These are phyloP conservation scores for Microcebus murinus DNA, from an alignment of 2,113 vertebrate genomes.

Conservation along the genomic window DNA sequence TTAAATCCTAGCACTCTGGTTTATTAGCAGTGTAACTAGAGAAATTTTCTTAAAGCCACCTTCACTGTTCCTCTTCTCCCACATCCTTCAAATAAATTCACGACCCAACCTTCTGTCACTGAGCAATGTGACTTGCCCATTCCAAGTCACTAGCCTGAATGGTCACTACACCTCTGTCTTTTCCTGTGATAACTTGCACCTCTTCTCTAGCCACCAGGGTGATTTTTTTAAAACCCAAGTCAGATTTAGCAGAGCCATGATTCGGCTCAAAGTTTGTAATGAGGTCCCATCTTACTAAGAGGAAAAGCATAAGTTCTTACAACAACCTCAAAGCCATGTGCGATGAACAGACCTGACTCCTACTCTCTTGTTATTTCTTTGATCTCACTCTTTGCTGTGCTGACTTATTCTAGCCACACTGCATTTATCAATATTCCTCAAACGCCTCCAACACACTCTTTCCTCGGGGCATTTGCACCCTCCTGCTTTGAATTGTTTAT, in stretches of 20 bases:
- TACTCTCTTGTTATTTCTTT: background rate
- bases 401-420: background rate
- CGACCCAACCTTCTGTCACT: background rate
- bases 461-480: background rate
- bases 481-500: background rate
- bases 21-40: background rate
- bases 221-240: background rate
- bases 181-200: background rate
- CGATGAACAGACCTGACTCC: rapidly evolving
- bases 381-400: background rate
- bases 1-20: background rate
- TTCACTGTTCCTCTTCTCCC: background rate
- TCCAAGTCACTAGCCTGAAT: background rate
- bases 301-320: background rate
- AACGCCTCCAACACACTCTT: background rate
- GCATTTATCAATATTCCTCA: background rate
- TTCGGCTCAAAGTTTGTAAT: background rate
- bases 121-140: background rate
- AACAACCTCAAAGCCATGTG: background rate
- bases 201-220: background rate
- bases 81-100: background rate
- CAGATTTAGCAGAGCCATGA: too few relatives aligned
- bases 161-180: background rate
- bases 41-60: background rate
- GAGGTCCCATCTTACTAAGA: background rate